A percentile compares a stretch with the other conserved stretches of the same genome.
phyloP scores from a whole-genome alignment of 64 coral and sea anemone species.

The Platygyra sinensis region DNA sequence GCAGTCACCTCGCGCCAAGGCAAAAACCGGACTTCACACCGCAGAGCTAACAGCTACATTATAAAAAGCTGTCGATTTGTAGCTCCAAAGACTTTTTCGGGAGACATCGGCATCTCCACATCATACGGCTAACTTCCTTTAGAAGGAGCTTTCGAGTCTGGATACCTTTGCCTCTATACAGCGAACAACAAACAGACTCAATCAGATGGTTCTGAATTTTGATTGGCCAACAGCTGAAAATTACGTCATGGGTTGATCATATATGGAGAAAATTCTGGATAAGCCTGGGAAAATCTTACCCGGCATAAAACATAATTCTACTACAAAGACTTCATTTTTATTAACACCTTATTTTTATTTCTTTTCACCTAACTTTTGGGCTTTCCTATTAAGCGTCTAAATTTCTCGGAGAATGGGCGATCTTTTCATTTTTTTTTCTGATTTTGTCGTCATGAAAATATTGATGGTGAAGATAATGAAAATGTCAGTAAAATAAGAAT shows the following conservation, averaged over 20 bases:
- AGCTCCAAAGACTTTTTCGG: not conserved
- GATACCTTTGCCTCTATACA: not conserved
- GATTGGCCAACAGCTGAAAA: conserved; percentile 15
- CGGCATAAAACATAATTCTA: too few species aligned
- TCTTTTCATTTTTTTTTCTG: too few species aligned
- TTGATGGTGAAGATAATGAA: too few species aligned
- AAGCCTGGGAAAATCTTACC: not conserved
- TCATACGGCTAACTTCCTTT: not conserved
- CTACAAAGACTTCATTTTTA: too few species aligned
- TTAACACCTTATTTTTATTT: too few species aligned
- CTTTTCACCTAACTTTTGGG: too few species aligned
- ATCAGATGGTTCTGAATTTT: not conserved
- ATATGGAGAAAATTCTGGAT: conserved; percentile 36
- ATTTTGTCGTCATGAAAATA: too few species aligned
- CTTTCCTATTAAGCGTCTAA: too few species aligned
- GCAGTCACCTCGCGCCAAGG: not conserved
- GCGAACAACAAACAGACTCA: conserved; percentile 65
- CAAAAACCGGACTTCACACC: not conserved
- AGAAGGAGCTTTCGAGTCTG: not conserved
- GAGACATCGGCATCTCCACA: not conserved
- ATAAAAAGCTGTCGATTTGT: not conserved
- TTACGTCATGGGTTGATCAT: conserved; percentile 41
- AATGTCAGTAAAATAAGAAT: too few species aligned
- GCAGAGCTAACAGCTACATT: conserved; percentile 1
- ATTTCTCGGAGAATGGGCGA: too few species aligned